A percentile compares a stretch with the other conserved stretches of the same genome.
phyloP scores from a whole-genome alignment of 2,113 vertebrate genomes.

The Calidris pygmaea region DNA sequence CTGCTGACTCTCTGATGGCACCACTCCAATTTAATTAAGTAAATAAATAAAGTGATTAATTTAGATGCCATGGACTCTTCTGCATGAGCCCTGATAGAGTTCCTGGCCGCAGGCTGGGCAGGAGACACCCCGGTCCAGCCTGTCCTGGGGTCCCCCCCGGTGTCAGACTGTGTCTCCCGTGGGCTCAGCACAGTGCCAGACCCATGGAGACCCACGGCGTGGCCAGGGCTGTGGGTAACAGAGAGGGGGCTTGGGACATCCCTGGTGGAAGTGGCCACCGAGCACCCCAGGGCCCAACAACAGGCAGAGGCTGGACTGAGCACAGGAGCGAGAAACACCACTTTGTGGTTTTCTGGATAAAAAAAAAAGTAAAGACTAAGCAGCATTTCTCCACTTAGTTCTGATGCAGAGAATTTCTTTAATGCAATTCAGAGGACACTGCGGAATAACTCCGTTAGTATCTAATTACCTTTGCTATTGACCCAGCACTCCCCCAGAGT shows the following conservation, averaged over 20 bases:
- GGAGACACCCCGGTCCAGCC: rapidly evolving
- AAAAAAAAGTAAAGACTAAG: background rate
- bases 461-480: constrained; percentile 30
- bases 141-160: rapidly evolving
- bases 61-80: background rate
- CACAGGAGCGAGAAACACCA: background rate
- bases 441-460: background rate
- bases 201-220: rapidly evolving
- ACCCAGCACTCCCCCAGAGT: background rate
- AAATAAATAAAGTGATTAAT: constrained; percentile 30
- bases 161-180: background rate
- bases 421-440: background rate
- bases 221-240: background rate
- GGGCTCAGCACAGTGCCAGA: background rate
- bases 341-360: background rate
- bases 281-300: background rate
- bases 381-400: background rate
- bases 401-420: background rate
- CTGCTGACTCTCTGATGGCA: background rate
- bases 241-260: background rate
- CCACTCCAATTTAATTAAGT: constrained; percentile 8
- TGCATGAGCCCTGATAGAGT: background rate
- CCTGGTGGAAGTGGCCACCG: rapidly evolving
- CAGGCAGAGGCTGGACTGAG: background rate
- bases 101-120: background rate